Evolutionary conservation across 2,113 vertebrate genomes (phyloP).

Genomic region (Paramisgurnus dabryanus): DNA sequence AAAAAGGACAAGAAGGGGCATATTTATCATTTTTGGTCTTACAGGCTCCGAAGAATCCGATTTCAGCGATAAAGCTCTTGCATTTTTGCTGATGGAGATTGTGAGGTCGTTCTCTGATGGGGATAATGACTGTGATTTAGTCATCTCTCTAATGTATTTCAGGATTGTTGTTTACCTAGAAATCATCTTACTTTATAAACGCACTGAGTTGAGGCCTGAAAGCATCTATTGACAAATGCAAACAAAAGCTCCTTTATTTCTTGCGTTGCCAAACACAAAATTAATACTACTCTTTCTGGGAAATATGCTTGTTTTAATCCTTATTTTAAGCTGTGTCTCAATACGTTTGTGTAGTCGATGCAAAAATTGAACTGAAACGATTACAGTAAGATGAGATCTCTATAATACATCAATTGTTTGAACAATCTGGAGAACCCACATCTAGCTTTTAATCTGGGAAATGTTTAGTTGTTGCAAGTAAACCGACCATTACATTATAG

Average conservation of each 20-base stretch:
- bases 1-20: background rate
- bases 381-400: too few species aligned
- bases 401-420: too few species aligned
- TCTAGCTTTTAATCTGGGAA: too few species aligned
- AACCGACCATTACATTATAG: too few species aligned
- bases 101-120: conserved; percentile 18
- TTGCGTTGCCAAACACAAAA: background rate
- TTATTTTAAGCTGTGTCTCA: background rate
- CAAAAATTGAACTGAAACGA: background rate
- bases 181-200: conserved; percentile 1
- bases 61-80: conserved; percentile 8
- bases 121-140: conserved; percentile 47
- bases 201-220: background rate
- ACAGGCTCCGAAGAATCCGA: conserved; percentile 22
- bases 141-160: conserved; percentile 4
- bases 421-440: too few species aligned
- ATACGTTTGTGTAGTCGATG: background rate
- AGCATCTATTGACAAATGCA: conserved; percentile 13
- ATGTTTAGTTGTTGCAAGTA: too few species aligned
- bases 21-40: background rate
- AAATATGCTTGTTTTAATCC: conserved; percentile 20
- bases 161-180: conserved; percentile 17
- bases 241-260: conserved; percentile 26
- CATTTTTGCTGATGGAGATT: conserved; percentile 10
- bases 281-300: background rate